Evolutionary conservation across 2,113 vertebrate species (phyloP), one percentile per base, ranked within the genome.

Genomic region (Thamnaconus septentrionalis): DNA sequence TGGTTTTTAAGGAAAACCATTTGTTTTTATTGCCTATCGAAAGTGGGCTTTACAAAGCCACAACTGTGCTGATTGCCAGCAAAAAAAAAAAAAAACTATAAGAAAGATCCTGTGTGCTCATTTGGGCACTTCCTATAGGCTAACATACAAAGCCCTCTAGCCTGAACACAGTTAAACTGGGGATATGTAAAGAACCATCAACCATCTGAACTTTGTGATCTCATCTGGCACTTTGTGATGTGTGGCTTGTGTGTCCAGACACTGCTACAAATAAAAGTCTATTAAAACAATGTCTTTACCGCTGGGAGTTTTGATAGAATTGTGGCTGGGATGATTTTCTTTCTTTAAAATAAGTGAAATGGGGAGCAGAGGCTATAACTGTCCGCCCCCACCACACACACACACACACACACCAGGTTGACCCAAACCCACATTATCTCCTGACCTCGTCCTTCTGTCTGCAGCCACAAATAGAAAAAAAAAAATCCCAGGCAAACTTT

Each of bases 401-500:
- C n/a, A n/a, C n/a, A n/a, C n/a, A n/a, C n/a, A n/a, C n/a, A n/a
- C n/a, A n/a, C 18, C 18, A 31, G 18, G 18, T 31, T 31, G 18
- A 31, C 18, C 18, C 58, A 85, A 78, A 83, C 61, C 80, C 73
- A 65, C 80, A 80, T 75, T 64, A 78, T 78, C 78, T 72, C 68
- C 69, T 73, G 79, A 84, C 76, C 62, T 64, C 59, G 81, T 65
- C 75, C 81, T 85, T 81, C 84, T 63, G 75, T 59, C 65, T 67
- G 61, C 60, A 45, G 52, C 81, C 59, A 58, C 83, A 83, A 76
- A 89, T 79, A 76, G 66, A 82, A 87, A 87, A 73, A n/a, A n/a
- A n/a, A 31, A 31, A 31, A 31, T 31, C 54, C 70, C 87, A 87
- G 75, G 12, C 59, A 4, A 5, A 41, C 31, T 42, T 10, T 31